Percentiles rank a stretch among this genome's conserved stretches.
Conservation (phyloP, 2,888 invertebrate species). For the Autographa gamma region DNA sequence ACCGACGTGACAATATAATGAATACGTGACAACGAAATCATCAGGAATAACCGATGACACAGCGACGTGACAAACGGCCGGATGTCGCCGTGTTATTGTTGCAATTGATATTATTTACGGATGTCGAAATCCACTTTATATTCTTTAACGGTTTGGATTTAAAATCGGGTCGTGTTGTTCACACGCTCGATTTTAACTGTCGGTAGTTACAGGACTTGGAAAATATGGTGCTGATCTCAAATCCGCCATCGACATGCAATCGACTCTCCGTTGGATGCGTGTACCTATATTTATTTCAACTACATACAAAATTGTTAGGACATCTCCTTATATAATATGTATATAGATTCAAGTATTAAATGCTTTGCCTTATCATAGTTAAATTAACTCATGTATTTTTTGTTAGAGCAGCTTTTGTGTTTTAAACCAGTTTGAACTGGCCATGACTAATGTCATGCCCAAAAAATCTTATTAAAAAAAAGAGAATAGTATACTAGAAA, state of each 20-base stretch:
- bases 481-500: neutral
- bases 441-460: too few species aligned
- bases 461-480: neutral
- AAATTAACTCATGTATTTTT: too few species aligned
- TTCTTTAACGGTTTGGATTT: slow-evolving; percentile 18
- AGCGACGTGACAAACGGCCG: slow-evolving; percentile 36
- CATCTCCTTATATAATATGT: too few species aligned
- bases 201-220: neutral
- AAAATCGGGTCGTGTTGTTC: slow-evolving; percentile 14
- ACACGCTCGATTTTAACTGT: neutral
- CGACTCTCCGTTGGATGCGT: too few species aligned
- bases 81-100: slow-evolving; percentile 33
- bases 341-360: too few species aligned
- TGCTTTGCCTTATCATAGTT: too few species aligned
- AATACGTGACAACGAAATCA: slow-evolving; percentile 23
- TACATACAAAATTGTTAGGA: too few species aligned
- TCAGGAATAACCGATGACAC: slow-evolving; percentile 39
- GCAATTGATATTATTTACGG: slow-evolving; percentile 38
- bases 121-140: slow-evolving; percentile 29
- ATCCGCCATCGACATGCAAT: too few species aligned
- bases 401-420: too few species aligned
- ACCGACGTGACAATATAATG: slow-evolving; percentile 17
- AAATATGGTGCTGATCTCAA: too few species aligned
- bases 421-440: neutral
- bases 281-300: too few species aligned